Evolutionary conservation across 1,140 invertebrate genomes (phyloP).

Genomic region (Papilio xuthus): DNA sequence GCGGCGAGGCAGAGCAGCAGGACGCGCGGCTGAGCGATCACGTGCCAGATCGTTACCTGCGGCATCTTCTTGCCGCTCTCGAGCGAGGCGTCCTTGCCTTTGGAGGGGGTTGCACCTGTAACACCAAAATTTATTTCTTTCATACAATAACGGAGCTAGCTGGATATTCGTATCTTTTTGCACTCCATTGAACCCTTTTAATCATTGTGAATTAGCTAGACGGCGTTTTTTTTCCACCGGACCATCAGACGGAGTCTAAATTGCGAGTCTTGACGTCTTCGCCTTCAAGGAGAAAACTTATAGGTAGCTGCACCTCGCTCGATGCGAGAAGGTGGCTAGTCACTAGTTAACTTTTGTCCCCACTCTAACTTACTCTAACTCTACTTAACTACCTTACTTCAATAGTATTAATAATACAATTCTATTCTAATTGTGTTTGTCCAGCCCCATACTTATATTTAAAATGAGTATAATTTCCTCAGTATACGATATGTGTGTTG

Average conservation of each 20-base stretch:
- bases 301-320: neutral
- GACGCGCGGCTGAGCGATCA: conserved; percentile 89
- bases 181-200: no score
- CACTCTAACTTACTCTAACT: no score
- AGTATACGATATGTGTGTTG: neutral
- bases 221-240: no score
- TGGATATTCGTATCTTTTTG: neutral
- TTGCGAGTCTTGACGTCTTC: neutral
- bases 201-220: no score
- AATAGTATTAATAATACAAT: no score
- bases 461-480: neutral
- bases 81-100: conserved; percentile 54
- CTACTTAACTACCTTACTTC: no score
- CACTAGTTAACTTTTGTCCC: neutral
- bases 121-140: neutral
- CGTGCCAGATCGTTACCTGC: conserved; percentile 86
- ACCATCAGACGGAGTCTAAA: neutral
- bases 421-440: no score
- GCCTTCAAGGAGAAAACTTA: neutral
- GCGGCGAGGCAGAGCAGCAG: conserved; percentile 92
- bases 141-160: neutral
- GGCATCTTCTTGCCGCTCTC: conserved; percentile 73
- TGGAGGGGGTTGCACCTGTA: conserved; percentile 55
- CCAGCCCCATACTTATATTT: conserved; percentile 50
- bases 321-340: no score